These are phyloP conservation scores for Acronicta leporina DNA, from an alignment of 2,888 invertebrate genomes.

Conservation along the genomic window DNA sequence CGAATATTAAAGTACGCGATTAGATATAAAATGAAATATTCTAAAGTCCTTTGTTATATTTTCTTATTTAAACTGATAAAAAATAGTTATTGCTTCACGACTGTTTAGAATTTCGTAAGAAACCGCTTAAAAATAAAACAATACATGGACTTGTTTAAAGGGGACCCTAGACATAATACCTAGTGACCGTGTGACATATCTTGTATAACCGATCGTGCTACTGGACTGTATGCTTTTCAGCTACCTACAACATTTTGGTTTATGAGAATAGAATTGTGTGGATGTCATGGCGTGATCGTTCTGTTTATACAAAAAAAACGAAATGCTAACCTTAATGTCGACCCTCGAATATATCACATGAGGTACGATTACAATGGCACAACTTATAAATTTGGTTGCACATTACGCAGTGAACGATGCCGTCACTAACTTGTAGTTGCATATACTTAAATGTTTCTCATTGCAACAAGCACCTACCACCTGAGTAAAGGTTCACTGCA, in stretches of 20 bases:
- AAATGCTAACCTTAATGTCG: not conserved
- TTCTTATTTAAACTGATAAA: not conserved
- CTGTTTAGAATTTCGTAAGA: not conserved
- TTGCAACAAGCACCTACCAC: constrained; percentile 30
- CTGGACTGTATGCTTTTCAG: too few species aligned
- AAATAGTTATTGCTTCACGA: not conserved
- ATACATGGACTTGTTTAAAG: not conserved
- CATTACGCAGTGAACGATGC: constrained; percentile 22
- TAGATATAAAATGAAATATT: not conserved
- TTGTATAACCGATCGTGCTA: too few species aligned
- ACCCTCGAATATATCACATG: too few species aligned
- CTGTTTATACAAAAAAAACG: too few species aligned
- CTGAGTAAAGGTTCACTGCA: constrained; percentile 36
- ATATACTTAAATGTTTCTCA: constrained; percentile 24
- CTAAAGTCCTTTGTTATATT: not conserved
- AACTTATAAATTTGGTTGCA: constrained; percentile 45
- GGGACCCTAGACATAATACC: not conserved
- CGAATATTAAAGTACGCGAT: not conserved
- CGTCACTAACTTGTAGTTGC: constrained; percentile 20
- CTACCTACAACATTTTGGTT: too few species aligned
- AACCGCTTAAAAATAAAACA: not conserved
- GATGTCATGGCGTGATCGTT: too few species aligned
- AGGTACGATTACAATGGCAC: constrained; percentile 12
- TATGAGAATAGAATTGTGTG: too few species aligned
- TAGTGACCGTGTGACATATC: not conserved